These are phyloP conservation scores for Sylvilagus floridanus DNA, from an alignment of 2,797 vertebrate genomes.

Conservation along the genomic window DNA sequence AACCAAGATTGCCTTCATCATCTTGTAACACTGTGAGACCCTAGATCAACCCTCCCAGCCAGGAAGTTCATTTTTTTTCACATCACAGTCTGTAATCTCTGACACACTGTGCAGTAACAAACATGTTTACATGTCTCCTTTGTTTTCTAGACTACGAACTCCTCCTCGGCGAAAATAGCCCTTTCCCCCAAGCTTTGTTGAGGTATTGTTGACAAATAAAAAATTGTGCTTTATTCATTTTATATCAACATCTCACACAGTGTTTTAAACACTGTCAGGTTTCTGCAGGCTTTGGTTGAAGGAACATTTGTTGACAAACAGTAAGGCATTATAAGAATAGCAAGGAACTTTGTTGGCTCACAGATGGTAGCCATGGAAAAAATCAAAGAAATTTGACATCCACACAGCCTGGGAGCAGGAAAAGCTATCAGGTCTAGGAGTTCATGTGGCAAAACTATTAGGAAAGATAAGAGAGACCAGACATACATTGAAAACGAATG, in stretches of 20 bases:
- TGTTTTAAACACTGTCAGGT: slow-evolving; percentile 41
- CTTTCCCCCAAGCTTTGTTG: background rate
- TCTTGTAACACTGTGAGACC: background rate
- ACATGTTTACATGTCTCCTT: slow-evolving; percentile 6
- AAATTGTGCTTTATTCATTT: slow-evolving; percentile 52
- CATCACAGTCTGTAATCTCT: background rate
- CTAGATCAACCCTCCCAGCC: background rate
- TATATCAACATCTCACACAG: background rate
- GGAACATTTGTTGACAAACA: slow-evolving; percentile 48
- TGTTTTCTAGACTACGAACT: slow-evolving; percentile 32
- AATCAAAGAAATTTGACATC: slow-evolving; percentile 43
- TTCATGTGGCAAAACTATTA: slow-evolving; percentile 32
- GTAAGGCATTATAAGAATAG: slow-evolving; percentile 53
- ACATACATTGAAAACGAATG: background rate
- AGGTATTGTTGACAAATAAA: background rate
- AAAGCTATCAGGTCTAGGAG: slow-evolving; percentile 41
- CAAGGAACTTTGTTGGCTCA: slow-evolving; percentile 36
- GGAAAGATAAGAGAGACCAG: background rate
- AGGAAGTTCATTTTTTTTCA: slow-evolving; percentile 11
- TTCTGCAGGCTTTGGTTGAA: slow-evolving; percentile 52
- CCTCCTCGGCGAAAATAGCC: slow-evolving; percentile 7
- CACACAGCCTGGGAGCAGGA: background rate
- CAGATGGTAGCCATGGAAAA: background rate
- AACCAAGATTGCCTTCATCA: too few species aligned
- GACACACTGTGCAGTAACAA: background rate